Conservation (phyloP, 1,140 invertebrate species). For the Amphibalanus amphitrite region DNA sequence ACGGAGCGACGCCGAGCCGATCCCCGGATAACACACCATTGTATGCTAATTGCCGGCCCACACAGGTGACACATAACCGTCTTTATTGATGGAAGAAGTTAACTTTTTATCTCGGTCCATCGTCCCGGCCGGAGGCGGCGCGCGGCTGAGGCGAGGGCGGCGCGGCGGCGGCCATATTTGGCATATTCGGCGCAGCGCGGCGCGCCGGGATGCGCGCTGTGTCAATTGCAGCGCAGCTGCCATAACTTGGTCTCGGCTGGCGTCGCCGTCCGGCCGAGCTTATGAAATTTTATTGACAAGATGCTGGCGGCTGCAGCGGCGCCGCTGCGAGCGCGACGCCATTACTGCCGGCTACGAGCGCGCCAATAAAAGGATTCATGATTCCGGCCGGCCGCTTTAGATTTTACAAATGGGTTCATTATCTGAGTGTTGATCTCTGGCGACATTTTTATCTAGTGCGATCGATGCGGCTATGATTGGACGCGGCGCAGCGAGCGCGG, state of each 20-base stretch:
- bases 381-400: background rate
- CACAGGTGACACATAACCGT: too few species aligned
- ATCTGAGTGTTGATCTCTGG: background rate
- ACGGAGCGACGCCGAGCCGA: too few species aligned
- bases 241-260: background rate
- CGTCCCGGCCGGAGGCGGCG: too few species aligned
- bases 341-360: background rate
- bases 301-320: background rate
- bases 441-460: background rate
- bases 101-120: too few species aligned
- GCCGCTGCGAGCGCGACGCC: too few species aligned
- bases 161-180: too few species aligned
- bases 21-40: too few species aligned
- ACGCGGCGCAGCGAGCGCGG: background rate
- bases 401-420: background rate
- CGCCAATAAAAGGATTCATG: background rate
- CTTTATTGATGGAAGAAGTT: too few species aligned
- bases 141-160: too few species aligned
- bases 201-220: too few species aligned
- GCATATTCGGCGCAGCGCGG: too few species aligned
- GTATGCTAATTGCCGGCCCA: too few species aligned
- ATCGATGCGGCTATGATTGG: background rate
- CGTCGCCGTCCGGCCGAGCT: background rate
- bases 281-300: background rate
- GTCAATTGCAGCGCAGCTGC: background rate